Evolutionary conservation across 1,140 invertebrate genomes (phyloP), one percentile per base, ranked within the genome.

Genomic region (Cryptotermes secundus): DNA sequence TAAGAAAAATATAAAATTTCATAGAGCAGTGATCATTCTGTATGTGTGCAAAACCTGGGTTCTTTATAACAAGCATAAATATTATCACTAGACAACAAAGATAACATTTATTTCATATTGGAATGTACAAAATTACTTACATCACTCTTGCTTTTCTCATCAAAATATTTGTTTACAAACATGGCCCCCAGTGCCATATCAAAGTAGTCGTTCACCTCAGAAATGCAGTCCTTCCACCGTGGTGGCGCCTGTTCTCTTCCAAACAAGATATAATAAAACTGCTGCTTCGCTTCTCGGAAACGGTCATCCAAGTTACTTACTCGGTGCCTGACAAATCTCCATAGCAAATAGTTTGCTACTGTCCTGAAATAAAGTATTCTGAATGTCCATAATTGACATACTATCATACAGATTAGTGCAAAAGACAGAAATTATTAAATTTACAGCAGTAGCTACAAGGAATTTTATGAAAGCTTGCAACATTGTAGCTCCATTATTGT

Each of bases 141-240:
- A 88, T 94, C 92, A 87, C 93, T 92, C 91, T 97, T 97, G 87
- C 95, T 96, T 81, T 92, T 93, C 87, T 96, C 93, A 87, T 96
- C 94, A 88, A 97, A 98, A 89, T 97, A 96, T 88, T 95, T 94
- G 84, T 92, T 91, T 1, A 98, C 96, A 89, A 98, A 99, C 89
- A 98, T 92, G 0, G 95, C 93, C 4, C 97, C 96, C 59, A 94
- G 91, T 38, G 95, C 96, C 94, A 96, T 97, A 24, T 95, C 96
- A 93, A 96, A 94, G 84, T 95, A 95, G 14, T 93, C 94, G 88
- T 95, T 97, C 2, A 95, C 96, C 90, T 95, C 96, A 3, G 91
- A 92, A 2, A 96, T 95, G 88, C 96, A 99, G 85, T 92, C 94
- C 87, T 94, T 96, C 96, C 96, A 98, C 87, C 96, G 90, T 0